Base-by-base conservation (phyloP, 2,888 invertebrate species). In the Micoletzkya japonica region DNA sequence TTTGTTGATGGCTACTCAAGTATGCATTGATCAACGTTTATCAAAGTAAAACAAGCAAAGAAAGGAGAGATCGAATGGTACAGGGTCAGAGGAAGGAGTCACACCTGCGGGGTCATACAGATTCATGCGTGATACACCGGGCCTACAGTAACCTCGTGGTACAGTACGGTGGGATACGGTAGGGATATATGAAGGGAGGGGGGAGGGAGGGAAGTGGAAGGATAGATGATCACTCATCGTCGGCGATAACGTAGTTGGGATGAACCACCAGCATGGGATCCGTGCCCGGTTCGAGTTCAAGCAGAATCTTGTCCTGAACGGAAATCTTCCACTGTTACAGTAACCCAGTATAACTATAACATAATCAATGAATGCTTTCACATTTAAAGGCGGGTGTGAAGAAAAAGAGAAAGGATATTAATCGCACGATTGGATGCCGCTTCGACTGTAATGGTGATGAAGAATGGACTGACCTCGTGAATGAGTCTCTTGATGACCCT, bases 251-350 rank as follows among this genome's bases (percentile, higher is more conserved):
- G 86, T 95, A 97, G 88, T 96, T 95, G 0, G 97, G 97, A 89
- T 98, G 96, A 0, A 96, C 95, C 24, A 96, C 93, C 4, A 97
- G 87, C 54, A 93, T 86, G 0, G 94, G 93, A 87, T 95, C 92
- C 39, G 91, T 91, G 72, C 91, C 91, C 0, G 90, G 88, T 34
- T 75, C 77, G 10, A 77, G 63, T 73, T 90, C 89, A 20, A 59
- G 36, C 1, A 69, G 52, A 28, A 69, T 61, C 52, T 61, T 61
- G n/a, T 61, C 59, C 54, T 61, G 49, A 39, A 54, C 2, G 6
- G 49, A 60, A 60, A 4, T 54, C 10, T n/a, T n/a, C n/a, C n/a
- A n/a, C 14, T 44, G 49, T 44, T 17, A 17, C 49, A 44, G 14
- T 44, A 44, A n/a, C n/a, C n/a, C n/a, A n/a, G n/a, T n/a, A n/a